Evolutionary conservation across 2,797 vertebrate genomes (phyloP).

Genomic region (Cetoscarus ocellatus): DNA sequence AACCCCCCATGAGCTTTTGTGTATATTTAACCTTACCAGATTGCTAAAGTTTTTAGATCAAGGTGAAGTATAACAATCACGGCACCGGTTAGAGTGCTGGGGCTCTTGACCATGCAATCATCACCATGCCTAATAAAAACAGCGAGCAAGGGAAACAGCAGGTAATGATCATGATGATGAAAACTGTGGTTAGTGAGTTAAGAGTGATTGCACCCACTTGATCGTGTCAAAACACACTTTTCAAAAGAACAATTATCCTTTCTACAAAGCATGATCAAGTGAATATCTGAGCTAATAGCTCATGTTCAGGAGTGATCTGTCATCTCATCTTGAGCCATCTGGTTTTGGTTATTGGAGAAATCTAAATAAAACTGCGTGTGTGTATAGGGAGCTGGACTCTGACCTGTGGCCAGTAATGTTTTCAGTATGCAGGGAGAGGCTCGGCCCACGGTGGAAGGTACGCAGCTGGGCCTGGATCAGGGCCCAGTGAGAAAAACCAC

Average conservation of each 20-base stretch:
- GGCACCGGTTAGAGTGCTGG: slow-evolving; percentile 28
- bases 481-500: slow-evolving; percentile 72
- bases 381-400: slow-evolving; percentile 47
- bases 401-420: slow-evolving; percentile 79
- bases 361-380: slow-evolving; percentile 56
- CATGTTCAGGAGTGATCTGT: slow-evolving; percentile 18
- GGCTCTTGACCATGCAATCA: slow-evolving; percentile 73
- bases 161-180: slow-evolving; percentile 76
- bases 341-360: slow-evolving; percentile 47
- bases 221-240: slow-evolving; percentile 35
- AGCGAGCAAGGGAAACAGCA: slow-evolving; percentile 54
- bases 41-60: slow-evolving; percentile 29
- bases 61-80: slow-evolving; percentile 56
- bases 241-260: slow-evolving; percentile 6
- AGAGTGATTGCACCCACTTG: slow-evolving; percentile 19
- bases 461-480: slow-evolving; percentile 80
- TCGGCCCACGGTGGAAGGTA: slow-evolving; percentile 74
- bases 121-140: slow-evolving; percentile 75
- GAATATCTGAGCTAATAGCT: slow-evolving; percentile 5
- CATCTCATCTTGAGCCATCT: slow-evolving; percentile 49
- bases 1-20: neutral
- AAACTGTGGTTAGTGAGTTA: slow-evolving; percentile 39
- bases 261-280: neutral
- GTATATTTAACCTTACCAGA: slow-evolving; percentile 35
- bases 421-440: slow-evolving; percentile 81